Evolutionary conservation across 2,888 invertebrate genomes (phyloP).

Genomic region (Sminthurinus aureus): DNA sequence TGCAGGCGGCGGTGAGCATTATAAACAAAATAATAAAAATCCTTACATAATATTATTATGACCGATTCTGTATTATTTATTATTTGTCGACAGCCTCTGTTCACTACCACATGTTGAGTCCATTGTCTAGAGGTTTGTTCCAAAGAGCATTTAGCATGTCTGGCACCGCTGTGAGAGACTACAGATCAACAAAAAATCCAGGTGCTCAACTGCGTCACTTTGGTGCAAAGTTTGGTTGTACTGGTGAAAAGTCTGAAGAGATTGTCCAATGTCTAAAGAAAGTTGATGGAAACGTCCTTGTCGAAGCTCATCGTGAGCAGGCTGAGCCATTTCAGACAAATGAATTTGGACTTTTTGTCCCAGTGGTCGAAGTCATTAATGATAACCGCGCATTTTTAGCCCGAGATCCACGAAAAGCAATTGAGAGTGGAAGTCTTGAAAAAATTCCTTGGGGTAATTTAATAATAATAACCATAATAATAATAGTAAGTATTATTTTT

Average conservation of each 20-base stretch:
- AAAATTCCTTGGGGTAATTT: slow-evolving; percentile 22
- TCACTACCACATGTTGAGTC: slow-evolving; percentile 20
- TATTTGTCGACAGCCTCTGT: no score
- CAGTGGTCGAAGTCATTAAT: slow-evolving; percentile 8
- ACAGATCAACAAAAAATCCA: neutral
- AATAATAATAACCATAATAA: no score
- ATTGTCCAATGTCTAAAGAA: slow-evolving; percentile 26
- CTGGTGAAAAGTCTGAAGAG: neutral
- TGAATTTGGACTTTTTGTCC: slow-evolving; percentile 22
- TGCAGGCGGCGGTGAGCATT: neutral
- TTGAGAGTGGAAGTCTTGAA: slow-evolving; percentile 18
- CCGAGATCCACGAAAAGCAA: neutral
- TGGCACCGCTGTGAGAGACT: slow-evolving; percentile 19
- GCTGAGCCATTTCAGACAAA: neutral
- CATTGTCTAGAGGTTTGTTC: slow-evolving; percentile 9
- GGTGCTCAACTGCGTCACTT: neutral
- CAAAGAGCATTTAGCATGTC: slow-evolving; percentile 11
- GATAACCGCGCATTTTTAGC: slow-evolving; percentile 5
- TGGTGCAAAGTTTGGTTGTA: slow-evolving; percentile 25
- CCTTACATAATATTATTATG: no score
- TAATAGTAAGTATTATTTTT: no score
- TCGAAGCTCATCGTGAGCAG: slow-evolving; percentile 18
- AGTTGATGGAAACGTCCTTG: slow-evolving; percentile 21
- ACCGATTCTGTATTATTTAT: no score
- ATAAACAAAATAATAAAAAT: no score